Base-by-base conservation (phyloP, 2,113 vertebrate species). In the Hydrolagus affinis region DNA sequence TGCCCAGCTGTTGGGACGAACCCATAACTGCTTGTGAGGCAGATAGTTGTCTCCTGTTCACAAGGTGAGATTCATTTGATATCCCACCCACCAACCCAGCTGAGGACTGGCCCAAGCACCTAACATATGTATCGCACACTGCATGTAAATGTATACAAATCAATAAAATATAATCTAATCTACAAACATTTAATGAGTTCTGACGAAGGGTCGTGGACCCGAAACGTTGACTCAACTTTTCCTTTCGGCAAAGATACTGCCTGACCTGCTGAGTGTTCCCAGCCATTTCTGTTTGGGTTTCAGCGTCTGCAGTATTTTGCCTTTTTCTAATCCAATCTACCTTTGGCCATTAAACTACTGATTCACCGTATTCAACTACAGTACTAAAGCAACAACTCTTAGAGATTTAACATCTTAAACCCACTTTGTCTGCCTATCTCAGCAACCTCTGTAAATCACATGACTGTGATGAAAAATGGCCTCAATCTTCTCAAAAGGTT, bases 81-180 rank as follows among this genome's bases (percentile, higher is more conserved):
- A 17, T 23, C 19, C 69, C n/a, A 21, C 4, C 7, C 3, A 25
- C 4, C 71, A 78, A 59, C 59, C 23, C 76, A 80, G 23, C 23
- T 64, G 76, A 64, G 23, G 28, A 6, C 14, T 17, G 23, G n/a
- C 14, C 11, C n/a, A 60, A 21, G 59, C 23, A 8, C 76, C n/a
- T 60, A 15, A 8, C 15, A 12, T 11, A 28, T 10, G 28, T 23
- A 28, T 78, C 57, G 12, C 3, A 25, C 23, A 25, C 76, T 80
- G 59, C 57, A 60, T 23, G 11, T 11, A 8, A 14, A 25, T 23
- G 76, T 8, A 12, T 25, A 78, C 44, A 80, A 15, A 80, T 62
- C 76, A 80, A 80, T 80, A 15, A 25, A 28, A 60, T 60, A 60
- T 28, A 64, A 62, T 80, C 64, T 62, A 64, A 64, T 15, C 76